Conservation (phyloP, 2,113 vertebrate genomes). For the Oxyura jamaicensis region DNA sequence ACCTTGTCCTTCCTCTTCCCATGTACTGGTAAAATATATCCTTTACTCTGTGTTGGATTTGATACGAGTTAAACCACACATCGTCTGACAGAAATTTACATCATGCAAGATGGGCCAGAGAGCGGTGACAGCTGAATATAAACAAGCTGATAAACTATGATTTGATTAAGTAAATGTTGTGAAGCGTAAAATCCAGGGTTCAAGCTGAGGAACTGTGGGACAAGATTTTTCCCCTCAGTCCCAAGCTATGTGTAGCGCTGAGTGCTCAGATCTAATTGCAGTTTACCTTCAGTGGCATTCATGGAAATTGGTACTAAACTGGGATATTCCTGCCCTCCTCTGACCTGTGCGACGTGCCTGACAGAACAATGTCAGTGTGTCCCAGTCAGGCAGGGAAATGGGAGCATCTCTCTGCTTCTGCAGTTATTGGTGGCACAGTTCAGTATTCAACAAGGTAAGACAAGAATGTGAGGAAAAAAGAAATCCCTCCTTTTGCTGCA, state of each 20-base stretch:
- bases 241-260: background rate
- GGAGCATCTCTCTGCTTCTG: background rate
- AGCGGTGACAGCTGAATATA: background rate
- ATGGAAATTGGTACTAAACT: background rate
- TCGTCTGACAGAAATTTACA: background rate
- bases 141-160: background rate
- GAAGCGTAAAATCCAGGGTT: background rate
- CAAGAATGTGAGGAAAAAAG: background rate
- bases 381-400: background rate
- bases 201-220: too few species aligned
- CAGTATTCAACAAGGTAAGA: background rate
- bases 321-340: background rate
- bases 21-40: background rate
- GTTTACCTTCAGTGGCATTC: background rate
- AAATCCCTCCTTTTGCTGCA: background rate
- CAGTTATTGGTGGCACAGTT: background rate
- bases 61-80: background rate
- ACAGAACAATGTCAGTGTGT: background rate
- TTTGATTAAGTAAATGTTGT: background rate
- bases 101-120: background rate
- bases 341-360: background rate
- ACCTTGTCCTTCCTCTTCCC: background rate
- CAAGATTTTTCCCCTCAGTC: background rate
- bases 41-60: background rate
- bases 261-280: background rate